Base-by-base conservation (phyloP, 2,797 vertebrate species). In the Florisuga fusca region DNA sequence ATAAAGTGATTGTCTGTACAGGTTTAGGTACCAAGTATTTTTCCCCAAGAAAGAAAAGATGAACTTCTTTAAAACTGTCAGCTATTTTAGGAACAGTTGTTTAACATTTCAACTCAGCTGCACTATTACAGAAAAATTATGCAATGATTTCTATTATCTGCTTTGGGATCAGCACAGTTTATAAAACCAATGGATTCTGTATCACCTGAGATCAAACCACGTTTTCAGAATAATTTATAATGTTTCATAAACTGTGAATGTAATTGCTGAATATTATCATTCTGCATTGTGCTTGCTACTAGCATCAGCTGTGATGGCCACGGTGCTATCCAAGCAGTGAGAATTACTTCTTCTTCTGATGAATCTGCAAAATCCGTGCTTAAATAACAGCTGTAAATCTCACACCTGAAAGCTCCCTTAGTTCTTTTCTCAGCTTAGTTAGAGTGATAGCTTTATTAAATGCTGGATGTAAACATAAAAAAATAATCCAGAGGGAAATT, bases 111-210 rank as follows among this genome's bases (percentile, higher is more conserved):
- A 82, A 87, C 81, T 93, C 82, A 75, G 68, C 67, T 41, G 62
- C 36, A 87, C 26, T 63, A 43, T 84, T 51, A 55, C 12, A 95
- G 87, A 63, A 94, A 94, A 96, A 91, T 25, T 73, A 72, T 57
- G 59, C 82, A 78, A 81, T 64, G 34, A 85, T 93, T 84, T 72
- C 54, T 85, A 55, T 90, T 85, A 75, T 72, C 87, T 87, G 66
- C 74, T 95, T 90, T 46, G 55, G 91, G 84, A 96, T 75, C n/a
- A 68, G 84, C 78, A 84, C 31, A 72, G 76, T 93, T 96, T 89
- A 85, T 75, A 93, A 72, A 93, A 85, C 29, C 1, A 27, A 72
- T 75, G 69, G 71, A 58, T 86, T 87, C 81, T 85, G 41, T 73
- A 68, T 53, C 51, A 64, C 87, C 25, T 72, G 51, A 89, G 89